Evolutionary conservation across 2,113 vertebrate genomes (phyloP), one percentile per base, ranked within the genome.

Genomic region (Erythrocebus patas): DNA sequence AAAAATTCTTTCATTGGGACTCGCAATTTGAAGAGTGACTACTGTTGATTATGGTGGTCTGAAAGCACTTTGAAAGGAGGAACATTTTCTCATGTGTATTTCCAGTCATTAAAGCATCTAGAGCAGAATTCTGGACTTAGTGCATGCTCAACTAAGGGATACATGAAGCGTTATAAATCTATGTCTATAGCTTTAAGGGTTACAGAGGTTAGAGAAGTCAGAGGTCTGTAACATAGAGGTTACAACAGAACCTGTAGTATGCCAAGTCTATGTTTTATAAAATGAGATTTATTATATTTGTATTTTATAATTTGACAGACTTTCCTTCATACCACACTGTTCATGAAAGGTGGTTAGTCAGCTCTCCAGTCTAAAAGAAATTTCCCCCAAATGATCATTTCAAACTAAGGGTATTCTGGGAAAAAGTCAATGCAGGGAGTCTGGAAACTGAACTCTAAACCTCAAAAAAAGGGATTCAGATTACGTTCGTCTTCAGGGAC

Each of bases 391-490:
- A 76, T 91, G 35, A 75, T 78, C 43, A 61, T 80, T 81, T 87
- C 57, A 72, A 76, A 72, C 27, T 50, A 76, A 86, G 23, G 93
- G 45, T n/a, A 86, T 93, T 95, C 57, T 94, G 96, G 76, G 48
- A 45, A 84, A 70, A 88, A 90, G 0, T 75, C 79, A 97, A 90
- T 64, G 8, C 3, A 16, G 40, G 27, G 18, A n/a, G 1, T 68
- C 57, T 84, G 45, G 79, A 95, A 97, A 95, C 32, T 38, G 48
- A 93, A 22, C 92, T 97, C 64, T 35, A 96, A 82, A 87, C 45
- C 45, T 88, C 48, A n/a, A 88, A 96, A n/a, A 88, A 96, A 87
- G 35, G 88, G 84, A 96, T 96, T 95, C 52, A n/a, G 66, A 76
- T 70, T 84, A 30, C 93, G 14, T 93, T 96, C 90, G 70, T 96